A percentile compares a stretch with the other conserved stretches of the same genome.
phyloP scores from a whole-genome alignment of 92 coral and sea anemone genomes.

The Muricea muricata region DNA sequence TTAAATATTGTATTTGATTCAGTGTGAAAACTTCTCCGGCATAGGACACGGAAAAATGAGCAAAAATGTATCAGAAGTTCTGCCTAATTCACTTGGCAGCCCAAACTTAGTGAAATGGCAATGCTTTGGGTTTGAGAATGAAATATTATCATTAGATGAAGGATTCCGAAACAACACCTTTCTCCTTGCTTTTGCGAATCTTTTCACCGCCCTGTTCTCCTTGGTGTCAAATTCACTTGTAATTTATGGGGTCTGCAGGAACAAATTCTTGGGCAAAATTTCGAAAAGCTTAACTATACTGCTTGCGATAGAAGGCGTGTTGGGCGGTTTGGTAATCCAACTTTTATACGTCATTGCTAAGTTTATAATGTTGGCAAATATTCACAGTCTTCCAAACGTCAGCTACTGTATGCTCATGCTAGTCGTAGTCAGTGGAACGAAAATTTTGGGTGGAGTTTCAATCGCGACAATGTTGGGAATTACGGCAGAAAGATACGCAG shows the following conservation, averaged over 20 bases:
- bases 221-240: background rate
- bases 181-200: background rate
- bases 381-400: background rate
- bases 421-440: background rate
- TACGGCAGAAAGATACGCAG: background rate
- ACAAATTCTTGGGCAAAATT: background rate
- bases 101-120: background rate
- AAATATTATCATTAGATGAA: background rate
- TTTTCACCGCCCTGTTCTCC: background rate
- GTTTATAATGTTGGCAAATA: background rate
- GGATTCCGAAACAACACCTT: background rate
- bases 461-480: background rate
- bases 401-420: background rate
- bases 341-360: background rate
- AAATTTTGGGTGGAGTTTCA: background rate
- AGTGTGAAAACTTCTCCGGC: too few relatives aligned
- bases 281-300: background rate
- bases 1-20: too few relatives aligned
- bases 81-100: background rate
- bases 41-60: too few relatives aligned
- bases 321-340: background rate
- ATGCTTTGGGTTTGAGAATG: background rate
- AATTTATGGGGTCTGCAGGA: background rate
- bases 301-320: background rate
- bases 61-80: background rate